phyloP scores from a whole-genome alignment of 2,113 vertebrate species.

The Myiozetetes cayanensis region DNA sequence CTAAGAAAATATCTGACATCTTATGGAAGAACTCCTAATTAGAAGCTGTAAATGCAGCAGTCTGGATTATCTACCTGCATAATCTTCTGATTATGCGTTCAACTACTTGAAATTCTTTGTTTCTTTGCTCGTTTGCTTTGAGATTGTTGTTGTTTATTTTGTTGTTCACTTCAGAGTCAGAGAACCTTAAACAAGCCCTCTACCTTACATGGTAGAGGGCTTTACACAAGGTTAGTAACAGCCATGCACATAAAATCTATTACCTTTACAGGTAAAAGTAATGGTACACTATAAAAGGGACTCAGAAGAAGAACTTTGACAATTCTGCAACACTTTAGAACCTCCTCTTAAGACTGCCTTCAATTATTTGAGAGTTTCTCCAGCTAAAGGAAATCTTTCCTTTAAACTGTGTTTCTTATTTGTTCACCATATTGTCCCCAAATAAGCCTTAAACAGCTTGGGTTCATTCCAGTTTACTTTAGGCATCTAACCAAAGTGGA shows the following conservation, averaged over 20 bases:
- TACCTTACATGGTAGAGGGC: too few relatives aligned
- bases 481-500: not conserved
- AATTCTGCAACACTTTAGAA: not conserved
- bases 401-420: not conserved
- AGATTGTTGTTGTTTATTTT: not conserved
- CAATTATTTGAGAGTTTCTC: not conserved
- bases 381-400: not conserved
- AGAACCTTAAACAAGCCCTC: not conserved
- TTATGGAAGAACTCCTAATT: not conserved
- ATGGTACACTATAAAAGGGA: not conserved
- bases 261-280: not conserved
- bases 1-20: not conserved
- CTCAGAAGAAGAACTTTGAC: not conserved
- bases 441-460: not conserved
- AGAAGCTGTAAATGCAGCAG: not conserved
- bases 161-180: not conserved
- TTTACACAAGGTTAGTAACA: not conserved
- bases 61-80: not conserved
- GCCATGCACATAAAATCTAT: not conserved
- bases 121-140: not conserved
- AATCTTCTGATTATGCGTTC: not conserved
- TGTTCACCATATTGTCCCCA: not conserved
- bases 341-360: not conserved
- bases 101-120: not conserved
- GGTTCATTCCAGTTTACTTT: not conserved